These are phyloP conservation scores for Cydia splendana DNA, from an alignment of 1,140 invertebrate genomes.

Conservation along the genomic window DNA sequence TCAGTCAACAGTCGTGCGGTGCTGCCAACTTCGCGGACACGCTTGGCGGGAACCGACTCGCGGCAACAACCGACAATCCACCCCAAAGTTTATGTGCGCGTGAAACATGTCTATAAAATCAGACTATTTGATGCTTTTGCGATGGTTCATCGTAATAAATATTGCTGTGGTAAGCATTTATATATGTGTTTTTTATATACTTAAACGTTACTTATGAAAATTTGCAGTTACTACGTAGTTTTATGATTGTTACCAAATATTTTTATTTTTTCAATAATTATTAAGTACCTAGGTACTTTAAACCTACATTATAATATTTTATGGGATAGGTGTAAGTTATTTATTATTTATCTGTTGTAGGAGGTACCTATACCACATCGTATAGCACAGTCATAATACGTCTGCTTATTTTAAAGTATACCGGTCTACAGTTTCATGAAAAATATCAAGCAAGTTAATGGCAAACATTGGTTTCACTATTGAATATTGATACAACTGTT, in stretches of 20 bases:
- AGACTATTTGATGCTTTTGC: conserved; percentile 46
- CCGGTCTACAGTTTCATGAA: neutral
- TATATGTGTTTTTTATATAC: conserved; percentile 36
- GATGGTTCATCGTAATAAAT: conserved; percentile 58
- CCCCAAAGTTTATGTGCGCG: conserved; percentile 57
- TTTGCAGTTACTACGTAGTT: neutral
- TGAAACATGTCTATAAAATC: conserved; percentile 60
- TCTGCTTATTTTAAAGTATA: neutral
- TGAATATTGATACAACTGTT: neutral
- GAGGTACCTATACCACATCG: neutral
- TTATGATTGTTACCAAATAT: neutral
- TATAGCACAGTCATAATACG: neutral
- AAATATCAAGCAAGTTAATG: neutral
- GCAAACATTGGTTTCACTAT: neutral
- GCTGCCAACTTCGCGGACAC: conserved; percentile 40
- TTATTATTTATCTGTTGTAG: no score
- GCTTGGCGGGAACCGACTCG: conserved; percentile 64
- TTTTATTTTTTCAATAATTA: no score
- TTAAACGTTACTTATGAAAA: neutral
- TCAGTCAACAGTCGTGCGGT: conserved; percentile 58
- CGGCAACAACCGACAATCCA: conserved; percentile 40
- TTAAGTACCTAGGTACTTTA: no score
- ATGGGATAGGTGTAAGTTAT: no score
- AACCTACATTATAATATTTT: no score
- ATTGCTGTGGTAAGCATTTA: conserved; percentile 61